Conservation (phyloP, 2,888 invertebrate genomes). For the Orthonychiurus folsomi region DNA sequence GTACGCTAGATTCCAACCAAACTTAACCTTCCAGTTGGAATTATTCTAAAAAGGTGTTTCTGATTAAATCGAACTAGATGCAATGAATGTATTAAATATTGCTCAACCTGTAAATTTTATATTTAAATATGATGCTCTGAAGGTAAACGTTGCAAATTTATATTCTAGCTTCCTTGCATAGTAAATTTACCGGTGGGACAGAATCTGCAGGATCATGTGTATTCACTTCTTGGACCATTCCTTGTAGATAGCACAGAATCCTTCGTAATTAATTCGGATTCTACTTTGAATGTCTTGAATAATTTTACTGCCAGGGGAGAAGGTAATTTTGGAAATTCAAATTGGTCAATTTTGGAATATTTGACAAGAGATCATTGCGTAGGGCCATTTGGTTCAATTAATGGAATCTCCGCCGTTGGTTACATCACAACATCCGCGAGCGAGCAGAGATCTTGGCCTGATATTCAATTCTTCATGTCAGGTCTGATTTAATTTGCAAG, state of each 20-base stretch:
- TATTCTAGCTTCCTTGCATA: slow-evolving; percentile 19
- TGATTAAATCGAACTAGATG: no score
- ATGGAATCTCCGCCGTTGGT: slow-evolving; percentile 5
- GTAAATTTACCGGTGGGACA: slow-evolving; percentile 29
- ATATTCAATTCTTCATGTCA: slow-evolving; percentile 8
- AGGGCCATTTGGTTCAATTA: slow-evolving; percentile 9
- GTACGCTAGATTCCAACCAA: no score
- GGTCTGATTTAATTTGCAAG: no score
- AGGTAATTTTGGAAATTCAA: slow-evolving; percentile 2
- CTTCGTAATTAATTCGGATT: not conserved
- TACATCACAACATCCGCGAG: slow-evolving; percentile 4
- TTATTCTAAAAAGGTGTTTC: no score
- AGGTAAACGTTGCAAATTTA: not conserved
- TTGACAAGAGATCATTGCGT: not conserved
- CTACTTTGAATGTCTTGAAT: not conserved
- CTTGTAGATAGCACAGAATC: slow-evolving; percentile 5
- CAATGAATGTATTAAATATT: no score
- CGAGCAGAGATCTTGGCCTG: slow-evolving; percentile 4
- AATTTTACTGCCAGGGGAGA: slow-evolving; percentile 6
- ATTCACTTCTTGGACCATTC: slow-evolving; percentile 14
- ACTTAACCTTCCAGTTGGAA: no score
- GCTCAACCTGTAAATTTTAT: no score
- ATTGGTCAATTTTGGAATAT: no score
- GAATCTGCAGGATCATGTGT: slow-evolving; percentile 30
- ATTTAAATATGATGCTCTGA: no score